Percentiles rank a stretch among this genome's conserved stretches.
These are phyloP conservation scores for Melanotaenia duboulayi DNA, from an alignment of 2,113 vertebrate species.

Conservation along the genomic window DNA sequence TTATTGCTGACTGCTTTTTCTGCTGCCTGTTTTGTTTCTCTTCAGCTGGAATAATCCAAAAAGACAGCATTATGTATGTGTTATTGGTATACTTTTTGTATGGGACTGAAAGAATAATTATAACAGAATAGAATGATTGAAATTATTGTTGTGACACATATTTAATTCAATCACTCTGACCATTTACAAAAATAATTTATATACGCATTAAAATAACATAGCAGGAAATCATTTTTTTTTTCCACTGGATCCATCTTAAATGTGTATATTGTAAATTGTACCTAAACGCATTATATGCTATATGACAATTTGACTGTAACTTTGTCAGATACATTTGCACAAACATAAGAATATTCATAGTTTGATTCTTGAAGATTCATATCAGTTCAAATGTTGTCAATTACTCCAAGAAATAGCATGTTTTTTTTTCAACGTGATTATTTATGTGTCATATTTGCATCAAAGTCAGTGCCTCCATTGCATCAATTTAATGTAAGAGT, in stretches of 20 bases:
- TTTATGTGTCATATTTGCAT: background rate
- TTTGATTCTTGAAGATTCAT: background rate
- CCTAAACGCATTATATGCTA: background rate
- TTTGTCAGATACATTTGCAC: background rate
- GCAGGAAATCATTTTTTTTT: background rate
- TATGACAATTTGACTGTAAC: background rate
- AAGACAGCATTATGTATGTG: conserved; percentile 12
- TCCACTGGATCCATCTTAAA: background rate
- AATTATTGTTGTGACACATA: background rate
- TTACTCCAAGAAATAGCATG: background rate
- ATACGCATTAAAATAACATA: background rate
- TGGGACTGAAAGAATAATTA: background rate
- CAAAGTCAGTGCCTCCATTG: background rate
- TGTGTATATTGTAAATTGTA: background rate
- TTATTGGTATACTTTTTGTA: background rate
- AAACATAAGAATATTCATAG: background rate
- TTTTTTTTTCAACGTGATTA: conserved; percentile 1
- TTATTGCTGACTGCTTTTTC: background rate
- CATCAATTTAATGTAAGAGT: background rate
- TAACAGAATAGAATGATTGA: background rate
- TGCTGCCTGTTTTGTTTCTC: background rate
- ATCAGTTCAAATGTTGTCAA: background rate
- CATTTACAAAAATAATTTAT: background rate
- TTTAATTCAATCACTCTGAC: too few species aligned
- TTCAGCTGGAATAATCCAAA: background rate